Evolutionary conservation across 2,797 vertebrate genomes (phyloP), one percentile per base, ranked within the genome.

Genomic region (Trachops cirrhosus): DNA sequence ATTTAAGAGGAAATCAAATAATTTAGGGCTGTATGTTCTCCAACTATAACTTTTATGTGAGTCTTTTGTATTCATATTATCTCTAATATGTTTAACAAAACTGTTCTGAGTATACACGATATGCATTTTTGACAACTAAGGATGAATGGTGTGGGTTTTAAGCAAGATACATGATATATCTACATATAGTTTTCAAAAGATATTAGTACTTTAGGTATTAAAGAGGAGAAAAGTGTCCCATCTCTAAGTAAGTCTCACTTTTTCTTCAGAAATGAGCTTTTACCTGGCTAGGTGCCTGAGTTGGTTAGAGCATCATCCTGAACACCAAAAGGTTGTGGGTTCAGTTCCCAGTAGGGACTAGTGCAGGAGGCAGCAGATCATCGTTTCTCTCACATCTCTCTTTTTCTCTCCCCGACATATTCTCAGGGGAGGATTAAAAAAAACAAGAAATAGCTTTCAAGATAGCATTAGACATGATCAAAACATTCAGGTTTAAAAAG

Each of bases 221-320:
- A 91, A 37, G 41, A 91, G 64, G 57, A 86, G 37, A 84, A 84
- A 95, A 86, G n/a, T 46, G 9, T 18, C 21, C 37, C 5, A 86
- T 79, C 48, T 90, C 68, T 84, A 96, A 85, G 46, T 74, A 52
- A 54, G n/a, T 21, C 32, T 86, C 21, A 41, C 34, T 68, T 96
- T 95, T 85, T 95, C 85, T 93, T 96, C 16, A 93, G 37, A 83
- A 84, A 91, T 93, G 83, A 86, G 29, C 62, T 94, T 89, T 93
- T 22, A 3, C 62, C 62, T 64, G 14, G 62, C 29, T n/a, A 32
- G 32, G 62, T n/a, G 32, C 14, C 6, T 64, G 15, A 7, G 62
- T n/a, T n/a, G 62, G 62, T 62, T 64, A 29, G 29, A 64, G 32
- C 32, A n/a, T n/a, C 62, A 64, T 18, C 62, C 62, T 15, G 26